Evolutionary conservation across 2,797 vertebrate species (phyloP).

Genomic region (Onychomys torridus): DNA sequence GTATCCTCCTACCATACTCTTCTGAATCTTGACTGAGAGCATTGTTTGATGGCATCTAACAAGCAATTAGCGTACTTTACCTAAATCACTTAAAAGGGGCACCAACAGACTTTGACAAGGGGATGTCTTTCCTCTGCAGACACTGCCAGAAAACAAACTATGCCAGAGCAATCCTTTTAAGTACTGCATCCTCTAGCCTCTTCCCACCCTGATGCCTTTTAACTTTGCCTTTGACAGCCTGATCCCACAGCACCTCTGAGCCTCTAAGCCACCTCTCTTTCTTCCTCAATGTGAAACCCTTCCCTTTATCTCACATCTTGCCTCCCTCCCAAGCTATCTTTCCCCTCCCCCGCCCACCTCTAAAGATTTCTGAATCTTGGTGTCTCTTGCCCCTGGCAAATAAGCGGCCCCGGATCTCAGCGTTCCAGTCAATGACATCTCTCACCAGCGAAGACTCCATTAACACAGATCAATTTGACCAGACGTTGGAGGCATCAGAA

Average conservation of each 20-base stretch:
- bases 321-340: conserved; percentile 14
- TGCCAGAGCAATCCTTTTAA: conserved; percentile 37
- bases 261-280: conserved; percentile 49
- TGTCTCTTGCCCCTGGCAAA: conserved; percentile 72
- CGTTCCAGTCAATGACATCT: conserved; percentile 72
- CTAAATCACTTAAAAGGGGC: conserved; percentile 43
- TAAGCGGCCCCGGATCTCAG: conserved; percentile 75
- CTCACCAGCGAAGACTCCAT: conserved; percentile 73
- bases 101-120: not conserved
- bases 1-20: no score
- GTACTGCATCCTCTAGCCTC: conserved; percentile 59
- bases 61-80: conserved; percentile 19
- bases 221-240: conserved; percentile 72
- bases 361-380: conserved; percentile 52
- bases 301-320: conserved; percentile 48
- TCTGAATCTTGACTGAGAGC: not conserved
- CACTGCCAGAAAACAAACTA: conserved; percentile 34
- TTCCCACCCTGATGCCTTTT: conserved; percentile 55
- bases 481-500: conserved; percentile 81
- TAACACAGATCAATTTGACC: conserved; percentile 80
- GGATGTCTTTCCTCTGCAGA: not conserved
- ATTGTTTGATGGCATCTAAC: not conserved
- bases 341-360: not conserved
- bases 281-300: not conserved
- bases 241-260: conserved; percentile 55